phyloP scores from a whole-genome alignment of 2,888 invertebrate species.

The Pseudococcus longispinus region DNA sequence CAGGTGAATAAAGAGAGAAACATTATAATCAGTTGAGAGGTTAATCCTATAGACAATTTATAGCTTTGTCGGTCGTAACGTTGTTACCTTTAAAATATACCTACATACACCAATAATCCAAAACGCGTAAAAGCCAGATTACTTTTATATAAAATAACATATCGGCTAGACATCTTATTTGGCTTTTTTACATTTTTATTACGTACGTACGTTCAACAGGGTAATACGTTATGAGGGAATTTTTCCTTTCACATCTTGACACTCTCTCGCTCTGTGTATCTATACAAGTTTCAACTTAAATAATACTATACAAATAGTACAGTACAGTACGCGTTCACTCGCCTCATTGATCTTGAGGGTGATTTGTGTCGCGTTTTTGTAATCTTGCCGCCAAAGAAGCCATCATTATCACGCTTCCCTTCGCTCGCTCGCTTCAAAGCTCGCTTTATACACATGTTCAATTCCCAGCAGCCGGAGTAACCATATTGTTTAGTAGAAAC shows the following conservation, averaged over 20 bases:
- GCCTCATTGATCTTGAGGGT: conserved; percentile 22
- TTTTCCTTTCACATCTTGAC: not conserved
- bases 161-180: conserved; percentile 30
- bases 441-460: not conserved
- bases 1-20: conserved; percentile 37
- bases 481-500: not conserved
- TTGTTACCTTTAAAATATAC: conserved; percentile 24
- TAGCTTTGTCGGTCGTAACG: conserved; percentile 18
- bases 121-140: conserved; percentile 29
- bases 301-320: not conserved
- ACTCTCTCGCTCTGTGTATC: not conserved
- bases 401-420: not conserved
- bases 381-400: conserved; percentile 22
- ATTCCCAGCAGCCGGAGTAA: not conserved
- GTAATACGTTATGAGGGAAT: conserved; percentile 7
- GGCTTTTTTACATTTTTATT: conserved; percentile 32
- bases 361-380: conserved; percentile 14
- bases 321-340: not conserved
- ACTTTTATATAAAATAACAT: conserved; percentile 36
- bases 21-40: conserved; percentile 36
- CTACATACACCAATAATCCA: conserved; percentile 4
- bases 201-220: not conserved
- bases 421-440: not conserved
- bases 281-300: not conserved
- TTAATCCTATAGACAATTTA: conserved; percentile 40